Percentiles rank a stretch among this genome's conserved stretches.
These are phyloP conservation scores for Drosophila hawaiiensis DNA, from an alignment of 2,888 invertebrate genomes.

Conservation along the genomic window DNA sequence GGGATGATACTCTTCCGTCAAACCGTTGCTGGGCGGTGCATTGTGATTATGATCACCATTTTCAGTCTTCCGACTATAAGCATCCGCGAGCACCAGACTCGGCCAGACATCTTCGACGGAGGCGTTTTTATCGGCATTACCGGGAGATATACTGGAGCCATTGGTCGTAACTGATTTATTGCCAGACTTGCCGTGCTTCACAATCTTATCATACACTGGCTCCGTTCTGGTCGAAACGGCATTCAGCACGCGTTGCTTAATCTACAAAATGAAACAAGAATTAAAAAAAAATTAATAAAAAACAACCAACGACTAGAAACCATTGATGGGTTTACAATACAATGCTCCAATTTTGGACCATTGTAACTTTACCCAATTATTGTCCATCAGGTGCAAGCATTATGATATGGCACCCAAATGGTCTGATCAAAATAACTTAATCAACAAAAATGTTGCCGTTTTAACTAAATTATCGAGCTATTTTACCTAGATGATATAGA, in stretches of 20 bases:
- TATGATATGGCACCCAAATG: background rate
- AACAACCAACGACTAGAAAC: background rate
- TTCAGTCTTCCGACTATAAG: background rate
- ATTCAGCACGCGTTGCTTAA: constrained; percentile 83
- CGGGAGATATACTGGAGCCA: background rate
- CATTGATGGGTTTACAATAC: background rate
- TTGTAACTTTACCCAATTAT: background rate
- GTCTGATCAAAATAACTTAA: background rate
- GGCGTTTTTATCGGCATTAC: background rate
- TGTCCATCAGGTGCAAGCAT: background rate
- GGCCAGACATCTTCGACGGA: background rate
- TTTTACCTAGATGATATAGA: background rate
- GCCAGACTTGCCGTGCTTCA: background rate
- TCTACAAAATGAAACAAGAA: constrained; percentile 59
- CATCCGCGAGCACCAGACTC: background rate
- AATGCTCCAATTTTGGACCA: background rate
- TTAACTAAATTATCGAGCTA: background rate
- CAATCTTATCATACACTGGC: constrained; percentile 44
- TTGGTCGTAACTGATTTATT: background rate
- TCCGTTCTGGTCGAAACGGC: constrained; percentile 74
- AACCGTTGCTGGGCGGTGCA: constrained; percentile 1
- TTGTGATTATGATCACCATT: background rate
- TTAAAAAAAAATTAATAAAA: background rate
- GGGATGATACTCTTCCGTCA: constrained; percentile 63
- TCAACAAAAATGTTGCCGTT: background rate